Percentiles rank a stretch among this genome's conserved stretches.
Evolutionary conservation across 2,797 vertebrate genomes (phyloP).

Genomic region (Typhlichthys subterraneus): DNA sequence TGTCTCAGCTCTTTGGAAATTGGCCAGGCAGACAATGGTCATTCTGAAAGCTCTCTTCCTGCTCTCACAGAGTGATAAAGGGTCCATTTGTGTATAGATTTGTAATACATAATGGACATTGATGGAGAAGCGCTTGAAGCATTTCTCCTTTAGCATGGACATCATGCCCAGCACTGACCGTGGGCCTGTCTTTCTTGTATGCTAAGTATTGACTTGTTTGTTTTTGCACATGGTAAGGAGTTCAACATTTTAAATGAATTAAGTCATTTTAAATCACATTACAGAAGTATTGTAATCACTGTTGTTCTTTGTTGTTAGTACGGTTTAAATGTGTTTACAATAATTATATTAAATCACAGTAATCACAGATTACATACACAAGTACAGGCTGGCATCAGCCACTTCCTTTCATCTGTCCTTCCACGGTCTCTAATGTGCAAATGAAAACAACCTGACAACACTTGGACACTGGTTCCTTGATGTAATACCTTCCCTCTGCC

Average conservation of each 20-base stretch:
- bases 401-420: conserved; percentile 21
- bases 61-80: conserved; percentile 67
- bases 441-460: conserved; percentile 35
- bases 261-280: too few relatives aligned
- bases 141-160: conserved; percentile 18
- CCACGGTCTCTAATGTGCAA: conserved; percentile 8
- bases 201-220: background rate
- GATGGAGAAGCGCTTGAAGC: conserved; percentile 51
- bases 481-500: conserved; percentile 26
- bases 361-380: background rate
- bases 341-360: background rate
- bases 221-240: too few relatives aligned
- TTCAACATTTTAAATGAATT: too few relatives aligned
- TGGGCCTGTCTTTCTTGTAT: conserved; percentile 1
- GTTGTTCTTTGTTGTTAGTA: too few relatives aligned
- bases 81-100: conserved; percentile 43
- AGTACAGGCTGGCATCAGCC: conserved; percentile 22
- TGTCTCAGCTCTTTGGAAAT: conserved; percentile 49
- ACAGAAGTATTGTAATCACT: background rate
- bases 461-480: conserved; percentile 42
- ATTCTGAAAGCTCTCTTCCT: conserved; percentile 59
- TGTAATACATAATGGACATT: conserved; percentile 64
- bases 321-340: too few relatives aligned
- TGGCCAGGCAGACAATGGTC: conserved; percentile 26
- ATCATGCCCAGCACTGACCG: conserved; percentile 2